phyloP scores from a whole-genome alignment of 2,797 vertebrate genomes.

The Anguilla megastoma region DNA sequence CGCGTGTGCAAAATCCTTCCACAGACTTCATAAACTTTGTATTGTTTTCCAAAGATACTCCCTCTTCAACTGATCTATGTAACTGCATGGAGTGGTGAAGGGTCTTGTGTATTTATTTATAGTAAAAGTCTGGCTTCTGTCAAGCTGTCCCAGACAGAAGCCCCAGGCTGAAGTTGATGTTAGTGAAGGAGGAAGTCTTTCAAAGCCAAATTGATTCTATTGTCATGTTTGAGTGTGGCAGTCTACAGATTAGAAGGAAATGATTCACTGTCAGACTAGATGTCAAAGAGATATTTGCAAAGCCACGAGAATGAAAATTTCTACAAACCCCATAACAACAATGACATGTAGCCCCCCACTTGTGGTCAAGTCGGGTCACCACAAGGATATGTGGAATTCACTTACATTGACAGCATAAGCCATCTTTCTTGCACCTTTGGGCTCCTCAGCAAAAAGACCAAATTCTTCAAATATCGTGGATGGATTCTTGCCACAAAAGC shows the following conservation, averaged over 20 bases:
- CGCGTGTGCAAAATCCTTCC: neutral
- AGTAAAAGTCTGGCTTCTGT: neutral
- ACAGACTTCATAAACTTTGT: neutral
- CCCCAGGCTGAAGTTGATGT: neutral
- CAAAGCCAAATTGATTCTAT: neutral
- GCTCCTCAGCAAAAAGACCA: neutral
- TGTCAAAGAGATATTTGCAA: neutral
- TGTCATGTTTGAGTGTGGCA: neutral
- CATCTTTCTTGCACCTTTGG: neutral
- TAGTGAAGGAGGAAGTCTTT: neutral
- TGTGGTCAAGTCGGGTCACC: neutral
- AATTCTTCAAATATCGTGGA: neutral
- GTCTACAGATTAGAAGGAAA: neutral
- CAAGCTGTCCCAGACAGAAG: slow-evolving; percentile 1
- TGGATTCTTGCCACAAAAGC: neutral
- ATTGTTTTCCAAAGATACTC: neutral
- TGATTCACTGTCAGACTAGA: neutral
- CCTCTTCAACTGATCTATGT: neutral
- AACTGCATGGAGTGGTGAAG: neutral
- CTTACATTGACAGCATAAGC: neutral
- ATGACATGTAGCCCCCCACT: neutral
- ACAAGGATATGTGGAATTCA: neutral
- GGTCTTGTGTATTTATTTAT: neutral
- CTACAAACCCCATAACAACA: neutral
- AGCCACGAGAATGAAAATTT: neutral